These are phyloP conservation scores for Brachyistius frenatus DNA, from an alignment of 2,113 vertebrate species.

Conservation along the genomic window DNA sequence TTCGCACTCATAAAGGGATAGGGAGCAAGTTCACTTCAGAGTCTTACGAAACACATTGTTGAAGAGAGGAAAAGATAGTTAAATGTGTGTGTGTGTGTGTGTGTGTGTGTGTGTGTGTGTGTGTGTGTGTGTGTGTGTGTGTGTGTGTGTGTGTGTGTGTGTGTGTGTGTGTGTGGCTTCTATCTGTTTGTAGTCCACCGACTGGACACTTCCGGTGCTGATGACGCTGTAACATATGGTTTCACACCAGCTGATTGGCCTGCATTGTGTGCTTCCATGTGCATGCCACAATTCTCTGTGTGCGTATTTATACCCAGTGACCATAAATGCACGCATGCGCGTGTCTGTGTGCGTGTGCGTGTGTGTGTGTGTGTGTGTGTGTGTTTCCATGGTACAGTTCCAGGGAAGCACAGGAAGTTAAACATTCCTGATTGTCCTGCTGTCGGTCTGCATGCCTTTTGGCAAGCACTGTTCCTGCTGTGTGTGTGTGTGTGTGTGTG, in stretches of 20 bases:
- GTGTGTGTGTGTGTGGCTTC: background rate
- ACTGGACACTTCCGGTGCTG: conserved; percentile 22
- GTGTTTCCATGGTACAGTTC: conserved; percentile 38
- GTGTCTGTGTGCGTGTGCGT: background rate
- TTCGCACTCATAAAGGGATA: too few relatives aligned
- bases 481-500: too few relatives aligned
- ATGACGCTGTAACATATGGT: conserved; percentile 52
- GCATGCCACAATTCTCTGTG: background rate
- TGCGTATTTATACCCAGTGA: conserved; percentile 14
- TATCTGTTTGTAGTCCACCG: background rate
- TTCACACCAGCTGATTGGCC: conserved; percentile 28
- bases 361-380: background rate
- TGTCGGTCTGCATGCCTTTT: conserved; percentile 39
- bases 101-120: background rate
- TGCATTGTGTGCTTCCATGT: conserved; percentile 24
- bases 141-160: background rate
- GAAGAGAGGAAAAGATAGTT: too few relatives aligned
- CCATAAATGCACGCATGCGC: background rate
- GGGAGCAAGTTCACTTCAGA: too few relatives aligned
- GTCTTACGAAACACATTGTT: too few relatives aligned
- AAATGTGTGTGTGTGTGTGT: background rate
- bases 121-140: background rate
- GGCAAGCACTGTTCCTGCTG: conserved; percentile 14
- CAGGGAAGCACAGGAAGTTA: conserved; percentile 53
- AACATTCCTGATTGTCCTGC: conserved; percentile 60